A percentile compares a stretch with the other conserved stretches of the same genome.
Evolutionary conservation across 2,113 vertebrate genomes (phyloP).

Genomic region (Oncorhynchus gorbuscha): DNA sequence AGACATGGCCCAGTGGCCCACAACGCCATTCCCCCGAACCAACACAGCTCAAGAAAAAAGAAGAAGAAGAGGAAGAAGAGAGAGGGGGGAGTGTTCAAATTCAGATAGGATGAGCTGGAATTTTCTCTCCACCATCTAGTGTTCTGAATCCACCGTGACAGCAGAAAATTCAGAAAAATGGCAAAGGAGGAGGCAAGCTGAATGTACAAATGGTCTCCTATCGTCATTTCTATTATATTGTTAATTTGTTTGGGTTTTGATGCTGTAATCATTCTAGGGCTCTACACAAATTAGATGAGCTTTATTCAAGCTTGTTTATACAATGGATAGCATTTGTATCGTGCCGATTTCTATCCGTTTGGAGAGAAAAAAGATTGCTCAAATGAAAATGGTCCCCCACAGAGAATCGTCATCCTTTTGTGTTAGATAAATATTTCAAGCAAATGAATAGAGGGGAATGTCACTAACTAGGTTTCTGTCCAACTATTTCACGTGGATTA

Average conservation of each 20-base stretch:
- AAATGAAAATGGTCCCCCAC: neutral
- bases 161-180: neutral
- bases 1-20: conserved; percentile 19
- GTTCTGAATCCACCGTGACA: conserved; percentile 19
- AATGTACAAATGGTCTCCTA: neutral
- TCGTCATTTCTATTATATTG: neutral
- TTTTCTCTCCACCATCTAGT: neutral
- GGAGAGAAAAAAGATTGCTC: neutral
- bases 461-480: neutral
- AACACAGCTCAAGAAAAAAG: neutral
- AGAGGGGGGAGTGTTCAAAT: neutral
- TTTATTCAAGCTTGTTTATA: neutral
- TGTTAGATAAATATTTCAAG: no score
- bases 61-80: neutral
- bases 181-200: neutral
- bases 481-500: neutral
- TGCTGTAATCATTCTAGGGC: neutral
- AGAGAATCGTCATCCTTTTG: no score
- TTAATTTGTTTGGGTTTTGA: neutral
- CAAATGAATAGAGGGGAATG: neutral
- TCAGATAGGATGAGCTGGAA: neutral
- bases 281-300: neutral
- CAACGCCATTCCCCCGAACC: conserved; percentile 1
- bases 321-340: neutral
- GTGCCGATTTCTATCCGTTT: neutral